A percentile compares a stretch with the other conserved stretches of the same genome.
These are phyloP conservation scores for Heteractis magnifica DNA, from an alignment of 92 coral and sea anemone genomes.

Conservation along the genomic window DNA sequence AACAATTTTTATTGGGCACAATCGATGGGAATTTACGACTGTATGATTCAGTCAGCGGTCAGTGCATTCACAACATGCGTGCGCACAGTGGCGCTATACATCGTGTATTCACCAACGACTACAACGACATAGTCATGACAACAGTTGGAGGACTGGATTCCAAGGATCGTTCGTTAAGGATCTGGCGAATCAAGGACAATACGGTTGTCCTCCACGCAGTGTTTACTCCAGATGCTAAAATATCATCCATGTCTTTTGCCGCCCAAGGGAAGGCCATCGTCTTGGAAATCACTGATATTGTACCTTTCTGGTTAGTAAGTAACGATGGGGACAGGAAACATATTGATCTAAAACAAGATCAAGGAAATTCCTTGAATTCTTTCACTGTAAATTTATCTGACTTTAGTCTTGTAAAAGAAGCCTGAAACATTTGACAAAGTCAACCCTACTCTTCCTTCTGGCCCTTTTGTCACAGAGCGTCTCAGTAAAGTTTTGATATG, in stretches of 20 bases:
- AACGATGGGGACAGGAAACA: neutral
- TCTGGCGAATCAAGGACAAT: constrained; percentile 47
- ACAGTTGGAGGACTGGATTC: constrained; percentile 81
- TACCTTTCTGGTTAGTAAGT: constrained; percentile 53
- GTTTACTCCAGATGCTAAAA: constrained; percentile 78
- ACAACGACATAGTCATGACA: constrained; percentile 63
- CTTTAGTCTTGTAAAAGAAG: constrained; percentile 15
- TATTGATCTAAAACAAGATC: neutral
- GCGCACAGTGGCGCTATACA: constrained; percentile 70
- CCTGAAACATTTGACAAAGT: too few relatives aligned
- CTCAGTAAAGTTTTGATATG: neutral
- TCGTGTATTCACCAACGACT: constrained; percentile 50
- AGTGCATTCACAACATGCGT: constrained; percentile 27
- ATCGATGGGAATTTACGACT: constrained; percentile 62
- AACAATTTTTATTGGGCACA: constrained; percentile 43
- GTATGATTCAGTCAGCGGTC: constrained; percentile 47
- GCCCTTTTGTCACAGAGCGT: neutral
- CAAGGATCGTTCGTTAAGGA: constrained; percentile 66
- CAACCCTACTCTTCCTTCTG: neutral
- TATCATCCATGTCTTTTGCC: constrained; percentile 74
- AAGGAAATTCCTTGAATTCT: neutral
- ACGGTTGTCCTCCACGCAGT: constrained; percentile 34
- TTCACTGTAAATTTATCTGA: constrained; percentile 36
- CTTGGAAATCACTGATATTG: constrained; percentile 61
- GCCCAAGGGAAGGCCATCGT: constrained; percentile 60